These are phyloP conservation scores for Clarias platycephalus DNA, from an alignment of 2,797 vertebrate species.

Conservation along the genomic window DNA sequence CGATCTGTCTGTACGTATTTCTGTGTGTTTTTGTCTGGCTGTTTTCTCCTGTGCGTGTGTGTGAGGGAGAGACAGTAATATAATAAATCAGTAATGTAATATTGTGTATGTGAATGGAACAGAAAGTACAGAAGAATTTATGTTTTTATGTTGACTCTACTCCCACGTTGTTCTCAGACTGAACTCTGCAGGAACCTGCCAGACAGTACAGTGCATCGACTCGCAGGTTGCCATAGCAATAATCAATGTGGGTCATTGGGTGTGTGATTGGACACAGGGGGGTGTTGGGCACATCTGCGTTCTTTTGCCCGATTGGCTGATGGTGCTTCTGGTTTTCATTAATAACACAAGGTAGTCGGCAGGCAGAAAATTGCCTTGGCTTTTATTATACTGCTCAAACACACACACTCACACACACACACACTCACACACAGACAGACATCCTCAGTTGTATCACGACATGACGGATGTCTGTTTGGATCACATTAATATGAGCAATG, in stretches of 20 bases:
- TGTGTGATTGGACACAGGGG: slow-evolving; percentile 41
- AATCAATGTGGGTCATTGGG: slow-evolving; percentile 52
- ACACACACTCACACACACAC: background rate
- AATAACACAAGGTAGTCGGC: slow-evolving; percentile 53
- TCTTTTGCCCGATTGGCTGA: slow-evolving; percentile 54
- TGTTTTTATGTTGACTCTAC: slow-evolving; percentile 11
- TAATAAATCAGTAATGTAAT: slow-evolving; percentile 7
- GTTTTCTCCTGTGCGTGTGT: background rate
- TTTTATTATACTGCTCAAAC: slow-evolving; percentile 11
- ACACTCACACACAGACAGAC: background rate
- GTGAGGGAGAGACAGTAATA: slow-evolving; percentile 7
- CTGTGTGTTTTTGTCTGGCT: background rate
- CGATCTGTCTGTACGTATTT: background rate
- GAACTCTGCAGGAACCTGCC: slow-evolving; percentile 47
- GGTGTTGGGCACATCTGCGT: slow-evolving; percentile 43
- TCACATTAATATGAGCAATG: background rate
- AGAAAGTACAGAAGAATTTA: slow-evolving; percentile 1
- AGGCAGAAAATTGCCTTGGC: slow-evolving; percentile 53
- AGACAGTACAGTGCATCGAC: slow-evolving; percentile 42
- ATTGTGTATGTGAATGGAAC: slow-evolving; percentile 5
- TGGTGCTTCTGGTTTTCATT: slow-evolving; percentile 47
- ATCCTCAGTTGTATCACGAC: slow-evolving; percentile 8
- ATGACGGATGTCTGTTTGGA: slow-evolving; percentile 15
- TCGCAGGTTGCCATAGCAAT: slow-evolving; percentile 58
- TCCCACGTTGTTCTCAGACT: slow-evolving; percentile 29